A percentile compares a stretch with the other conserved stretches of the same genome.
phyloP scores from a whole-genome alignment of 1,140 invertebrate genomes.

The Drosophila nigromelanica region DNA sequence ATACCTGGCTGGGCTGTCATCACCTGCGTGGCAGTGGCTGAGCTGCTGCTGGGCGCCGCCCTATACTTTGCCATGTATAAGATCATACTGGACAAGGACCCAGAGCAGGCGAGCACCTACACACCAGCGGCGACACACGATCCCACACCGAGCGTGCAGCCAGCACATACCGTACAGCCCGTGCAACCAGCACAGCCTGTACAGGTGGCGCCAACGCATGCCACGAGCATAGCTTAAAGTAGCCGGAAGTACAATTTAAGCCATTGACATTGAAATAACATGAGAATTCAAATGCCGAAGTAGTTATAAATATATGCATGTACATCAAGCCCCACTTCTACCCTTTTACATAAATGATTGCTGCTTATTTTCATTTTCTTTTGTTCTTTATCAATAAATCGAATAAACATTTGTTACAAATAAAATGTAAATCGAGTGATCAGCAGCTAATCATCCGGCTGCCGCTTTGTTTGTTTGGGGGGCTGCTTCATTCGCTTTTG shows the following conservation, averaged over 20 bases:
- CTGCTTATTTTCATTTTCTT: slow-evolving; percentile 39
- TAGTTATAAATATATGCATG: background rate
- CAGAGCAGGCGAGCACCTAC: slow-evolving; percentile 68
- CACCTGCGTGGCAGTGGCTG: slow-evolving; percentile 87
- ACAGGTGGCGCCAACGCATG: slow-evolving; percentile 53
- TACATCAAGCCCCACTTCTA: background rate
- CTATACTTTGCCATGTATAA: slow-evolving; percentile 88
- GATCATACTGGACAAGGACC: slow-evolving; percentile 85
- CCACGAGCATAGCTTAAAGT: slow-evolving; percentile 54
- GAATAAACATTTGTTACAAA: slow-evolving; percentile 62
- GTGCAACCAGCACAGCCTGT: slow-evolving; percentile 17
- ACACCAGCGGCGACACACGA: slow-evolving; percentile 63
- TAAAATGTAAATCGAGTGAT: slow-evolving; percentile 41
- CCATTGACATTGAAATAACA: slow-evolving; percentile 7
- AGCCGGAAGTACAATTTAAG: slow-evolving; percentile 22
- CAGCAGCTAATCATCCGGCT: slow-evolving; percentile 13
- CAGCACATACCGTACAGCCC: slow-evolving; percentile 12
- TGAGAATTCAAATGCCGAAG: slow-evolving; percentile 1
- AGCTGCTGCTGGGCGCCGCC: slow-evolving; percentile 87
- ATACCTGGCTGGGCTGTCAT: slow-evolving; percentile 91
- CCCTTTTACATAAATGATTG: slow-evolving; percentile 23
- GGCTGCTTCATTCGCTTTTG: slow-evolving; percentile 13
- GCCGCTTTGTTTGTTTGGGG: slow-evolving; percentile 8
- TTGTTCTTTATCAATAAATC: slow-evolving; percentile 46
- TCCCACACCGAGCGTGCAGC: slow-evolving; percentile 21